phyloP scores from a whole-genome alignment of 1,140 invertebrate genomes.

The Muscidifurax raptorellus region DNA sequence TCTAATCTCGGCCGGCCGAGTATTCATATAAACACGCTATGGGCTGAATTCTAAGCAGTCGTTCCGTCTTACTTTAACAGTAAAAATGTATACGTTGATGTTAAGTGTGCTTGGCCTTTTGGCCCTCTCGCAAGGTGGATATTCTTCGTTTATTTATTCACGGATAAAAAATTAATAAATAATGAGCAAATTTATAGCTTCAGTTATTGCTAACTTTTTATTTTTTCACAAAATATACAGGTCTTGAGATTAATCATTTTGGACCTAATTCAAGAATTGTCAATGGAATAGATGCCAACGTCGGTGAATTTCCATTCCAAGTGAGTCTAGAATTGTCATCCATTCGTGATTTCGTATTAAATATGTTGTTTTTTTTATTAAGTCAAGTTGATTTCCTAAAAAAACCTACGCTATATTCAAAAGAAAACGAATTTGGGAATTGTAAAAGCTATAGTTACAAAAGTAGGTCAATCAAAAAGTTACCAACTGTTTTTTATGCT shows the following conservation, averaged over 20 bases:
- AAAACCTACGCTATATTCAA: neutral
- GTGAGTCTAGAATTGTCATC: neutral
- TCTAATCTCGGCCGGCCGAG: neutral
- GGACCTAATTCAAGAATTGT: neutral
- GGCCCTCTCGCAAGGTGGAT: neutral
- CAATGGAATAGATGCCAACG: neutral
- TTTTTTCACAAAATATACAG: neutral
- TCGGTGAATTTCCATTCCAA: constrained; percentile 21
- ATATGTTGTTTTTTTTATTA: neutral
- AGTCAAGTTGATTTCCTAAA: neutral
- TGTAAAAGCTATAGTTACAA: neutral
- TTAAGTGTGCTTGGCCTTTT: neutral
- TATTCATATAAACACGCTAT: neutral
- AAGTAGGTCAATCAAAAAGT: neutral
- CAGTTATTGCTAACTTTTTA: too few relatives aligned
- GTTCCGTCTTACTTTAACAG: too few relatives aligned
- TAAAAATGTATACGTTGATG: neutral
- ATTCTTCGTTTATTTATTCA: neutral
- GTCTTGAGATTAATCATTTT: neutral
- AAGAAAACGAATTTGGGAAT: neutral
- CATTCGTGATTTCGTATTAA: too few relatives aligned
- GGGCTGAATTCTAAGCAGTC: too few relatives aligned
- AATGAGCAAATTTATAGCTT: too few relatives aligned
- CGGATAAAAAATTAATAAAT: too few relatives aligned
- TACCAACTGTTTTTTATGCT: neutral